These are phyloP conservation scores for Scalopus aquaticus DNA, from an alignment of 2,113 vertebrate genomes.

Conservation along the genomic window DNA sequence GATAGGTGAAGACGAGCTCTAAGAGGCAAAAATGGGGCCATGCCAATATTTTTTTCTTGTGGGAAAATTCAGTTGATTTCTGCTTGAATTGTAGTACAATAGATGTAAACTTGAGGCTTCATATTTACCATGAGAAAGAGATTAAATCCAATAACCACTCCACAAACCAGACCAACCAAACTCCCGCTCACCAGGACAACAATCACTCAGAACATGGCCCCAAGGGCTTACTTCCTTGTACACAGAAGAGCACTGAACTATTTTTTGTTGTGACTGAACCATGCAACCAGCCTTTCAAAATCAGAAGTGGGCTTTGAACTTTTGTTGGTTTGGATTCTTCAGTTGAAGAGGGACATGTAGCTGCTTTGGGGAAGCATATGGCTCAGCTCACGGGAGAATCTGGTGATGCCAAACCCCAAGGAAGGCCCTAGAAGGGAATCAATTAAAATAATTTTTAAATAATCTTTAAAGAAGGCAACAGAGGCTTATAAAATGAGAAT, in stretches of 20 bases:
- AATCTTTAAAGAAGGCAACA: neutral
- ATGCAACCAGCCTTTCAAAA: neutral
- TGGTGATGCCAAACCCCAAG: neutral
- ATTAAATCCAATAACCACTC: neutral
- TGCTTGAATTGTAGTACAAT: neutral
- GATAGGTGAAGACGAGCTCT: neutral
- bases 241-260: neutral
- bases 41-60: neutral
- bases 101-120: slow-evolving; percentile 33
- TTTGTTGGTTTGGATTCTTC: neutral
- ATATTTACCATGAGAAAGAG: slow-evolving; percentile 4
- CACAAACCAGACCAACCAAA: neutral
- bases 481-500: neutral
- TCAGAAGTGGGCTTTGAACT: neutral
- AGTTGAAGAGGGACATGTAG: neutral
- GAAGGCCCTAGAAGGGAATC: neutral
- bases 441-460: neutral
- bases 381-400: neutral
- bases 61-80: neutral
- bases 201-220: neutral
- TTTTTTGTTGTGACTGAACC: neutral
- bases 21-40: neutral
- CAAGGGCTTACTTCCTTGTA: neutral
- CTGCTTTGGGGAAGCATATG: neutral
- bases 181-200: neutral